Evolutionary conservation across 2,888 invertebrate genomes (phyloP).

Genomic region (Caenorhabditis angaria): DNA sequence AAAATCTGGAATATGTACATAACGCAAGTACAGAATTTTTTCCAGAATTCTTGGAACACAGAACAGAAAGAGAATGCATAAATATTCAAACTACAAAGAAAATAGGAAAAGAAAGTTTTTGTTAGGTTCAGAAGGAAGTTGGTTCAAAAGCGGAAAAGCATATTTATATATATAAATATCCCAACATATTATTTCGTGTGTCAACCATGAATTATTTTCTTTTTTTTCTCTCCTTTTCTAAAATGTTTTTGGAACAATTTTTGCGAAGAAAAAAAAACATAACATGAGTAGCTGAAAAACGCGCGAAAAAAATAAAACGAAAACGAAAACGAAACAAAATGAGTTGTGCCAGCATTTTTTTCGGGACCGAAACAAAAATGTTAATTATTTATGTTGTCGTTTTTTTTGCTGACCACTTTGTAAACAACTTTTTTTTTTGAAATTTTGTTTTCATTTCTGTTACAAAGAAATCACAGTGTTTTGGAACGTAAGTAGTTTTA

Average conservation of each 20-base stretch:
- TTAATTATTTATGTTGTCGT: neutral
- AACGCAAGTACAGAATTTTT: no score
- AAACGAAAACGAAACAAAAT: no score
- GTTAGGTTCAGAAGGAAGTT: neutral
- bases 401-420: neutral
- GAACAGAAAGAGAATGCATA: neutral
- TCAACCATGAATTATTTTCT: conserved; percentile 4
- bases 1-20: no score
- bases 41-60: no score
- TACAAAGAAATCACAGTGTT: no score
- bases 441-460: neutral
- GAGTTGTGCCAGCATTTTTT: neutral
- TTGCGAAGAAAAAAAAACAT: no score
- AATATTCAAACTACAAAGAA: no score
- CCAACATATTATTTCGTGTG: no score
- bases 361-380: neutral
- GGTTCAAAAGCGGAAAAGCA: conserved; percentile 1
- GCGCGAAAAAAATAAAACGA: neutral
- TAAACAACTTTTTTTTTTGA: neutral
- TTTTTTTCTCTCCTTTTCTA: neutral
- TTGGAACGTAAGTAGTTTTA: no score
- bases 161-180: neutral
- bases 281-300: no score
- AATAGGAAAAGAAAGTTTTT: no score
- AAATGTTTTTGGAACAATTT: neutral